phyloP scores from a whole-genome alignment of 2,113 vertebrate genomes.

The Lanius ludovicianus region DNA sequence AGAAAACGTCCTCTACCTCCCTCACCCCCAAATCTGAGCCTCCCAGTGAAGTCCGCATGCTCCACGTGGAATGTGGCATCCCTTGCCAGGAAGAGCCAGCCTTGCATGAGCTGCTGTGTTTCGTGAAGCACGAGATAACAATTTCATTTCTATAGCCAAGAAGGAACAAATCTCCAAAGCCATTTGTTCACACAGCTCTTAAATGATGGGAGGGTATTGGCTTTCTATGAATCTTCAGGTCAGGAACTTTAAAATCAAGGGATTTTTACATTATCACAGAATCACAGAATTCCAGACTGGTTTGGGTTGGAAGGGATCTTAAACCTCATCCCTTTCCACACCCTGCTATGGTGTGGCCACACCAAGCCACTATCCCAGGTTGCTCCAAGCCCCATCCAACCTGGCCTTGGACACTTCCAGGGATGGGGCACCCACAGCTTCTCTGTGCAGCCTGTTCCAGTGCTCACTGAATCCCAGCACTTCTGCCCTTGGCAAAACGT shows the following conservation, averaged over 20 bases:
- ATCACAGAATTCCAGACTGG: neutral
- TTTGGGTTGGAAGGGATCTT: neutral
- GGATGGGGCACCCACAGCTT: neutral
- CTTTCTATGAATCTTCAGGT: constrained; percentile 34
- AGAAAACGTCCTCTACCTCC: neutral
- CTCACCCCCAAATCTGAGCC: neutral
- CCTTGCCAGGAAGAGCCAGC: neutral
- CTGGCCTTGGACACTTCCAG: neutral
- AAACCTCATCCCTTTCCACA: neutral
- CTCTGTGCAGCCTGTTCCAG: neutral
- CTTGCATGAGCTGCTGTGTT: neutral
- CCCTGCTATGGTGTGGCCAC: neutral
- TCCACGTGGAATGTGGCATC: accelerated
- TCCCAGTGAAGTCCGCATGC: neutral
- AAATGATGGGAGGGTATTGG: neutral
- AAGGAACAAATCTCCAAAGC: neutral
- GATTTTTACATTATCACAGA: constrained; percentile 32
- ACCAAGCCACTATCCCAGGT: no score
- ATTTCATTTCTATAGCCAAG: neutral
- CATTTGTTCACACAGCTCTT: constrained; percentile 1
- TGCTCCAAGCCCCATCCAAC: accelerated
- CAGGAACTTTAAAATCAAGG: neutral
- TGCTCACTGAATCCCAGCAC: constrained; percentile 13
- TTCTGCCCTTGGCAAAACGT: constrained; percentile 39
- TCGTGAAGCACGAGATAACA: neutral